These are phyloP conservation scores for Noctua janthina DNA, from an alignment of 2,888 invertebrate species.

Conservation along the genomic window DNA sequence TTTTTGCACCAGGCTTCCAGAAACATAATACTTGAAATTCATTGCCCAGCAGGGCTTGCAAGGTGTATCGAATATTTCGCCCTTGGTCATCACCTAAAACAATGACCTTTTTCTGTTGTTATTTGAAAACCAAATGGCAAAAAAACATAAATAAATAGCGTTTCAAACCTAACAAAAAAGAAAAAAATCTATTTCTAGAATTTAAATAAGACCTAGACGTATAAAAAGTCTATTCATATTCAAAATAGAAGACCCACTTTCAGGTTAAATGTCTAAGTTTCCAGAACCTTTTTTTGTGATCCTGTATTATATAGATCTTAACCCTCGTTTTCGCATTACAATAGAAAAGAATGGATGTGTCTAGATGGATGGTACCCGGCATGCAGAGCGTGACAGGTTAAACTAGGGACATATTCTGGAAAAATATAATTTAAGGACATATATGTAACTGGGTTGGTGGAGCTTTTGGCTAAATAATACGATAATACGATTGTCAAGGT, in stretches of 20 bases:
- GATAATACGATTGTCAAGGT: neutral
- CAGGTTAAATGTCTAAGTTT: constrained; percentile 44
- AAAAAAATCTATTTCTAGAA: constrained; percentile 26
- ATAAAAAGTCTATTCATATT: constrained; percentile 47
- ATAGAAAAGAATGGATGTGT: constrained; percentile 49
- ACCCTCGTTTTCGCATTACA: constrained; percentile 46
- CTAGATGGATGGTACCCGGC: constrained; percentile 50
- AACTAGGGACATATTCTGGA: constrained; percentile 4
- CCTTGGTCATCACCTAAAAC: too few species aligned
- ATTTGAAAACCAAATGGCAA: too few species aligned
- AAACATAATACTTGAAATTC: too few species aligned
- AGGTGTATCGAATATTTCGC: too few species aligned
- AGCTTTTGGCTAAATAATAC: neutral
- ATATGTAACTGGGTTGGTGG: neutral
- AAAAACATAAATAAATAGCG: neutral
- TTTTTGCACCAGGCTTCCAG: too few species aligned
- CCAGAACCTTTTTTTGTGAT: constrained; percentile 48
- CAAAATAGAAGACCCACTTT: constrained; percentile 35
- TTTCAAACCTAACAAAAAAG: neutral
- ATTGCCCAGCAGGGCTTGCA: too few species aligned
- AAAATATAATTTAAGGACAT: neutral
- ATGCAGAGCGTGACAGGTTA: neutral
- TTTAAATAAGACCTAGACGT: constrained; percentile 40
- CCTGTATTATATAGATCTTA: constrained; percentile 34
- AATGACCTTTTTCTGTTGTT: too few species aligned